Base-by-base conservation (phyloP, 2,888 invertebrate genomes). In the Endotricha flammealis region DNA sequence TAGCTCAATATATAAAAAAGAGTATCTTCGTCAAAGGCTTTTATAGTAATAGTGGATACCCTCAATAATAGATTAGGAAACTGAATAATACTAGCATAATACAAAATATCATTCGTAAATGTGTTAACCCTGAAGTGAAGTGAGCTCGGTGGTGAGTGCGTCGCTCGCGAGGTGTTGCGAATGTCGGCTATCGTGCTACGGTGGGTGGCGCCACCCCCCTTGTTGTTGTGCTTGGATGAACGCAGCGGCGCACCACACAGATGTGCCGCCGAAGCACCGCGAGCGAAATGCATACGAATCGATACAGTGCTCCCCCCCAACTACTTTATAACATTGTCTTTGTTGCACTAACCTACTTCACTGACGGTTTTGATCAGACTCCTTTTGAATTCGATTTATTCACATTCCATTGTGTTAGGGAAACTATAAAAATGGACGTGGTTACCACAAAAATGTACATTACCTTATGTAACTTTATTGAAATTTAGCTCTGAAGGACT, bases 121-220 rank as follows among this genome's bases (percentile, higher is more conserved):
- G 38, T 33, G 32, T 46, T 64, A 75, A 53, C 81, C 80, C 79
- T 81, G 50, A 32, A 41, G 52, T 69, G 69, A 71, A 79, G 76
- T 72, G 73, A 68, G 69, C 29, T 35, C 12, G 23, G 13, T 74
- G 64, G 64, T 65, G 62, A 64, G 68, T 63, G 72, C 74, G 72
- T 72, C 69, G 72, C 68, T 74, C 66, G 75, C 72, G 78, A 83
- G 82, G 83, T 85, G 85, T 85, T 73, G 75, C 71, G 74, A 79
- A 75, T 76, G 82, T 76, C 76, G 75, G 76, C 69, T 78, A 78
- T 74, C 77, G 78, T 66, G 67, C 65, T 68, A 64, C 63, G 49
- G 62, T 48, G 44, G 42, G 39, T 38, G 37, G 44, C 31, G 48
- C 48, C 37, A 50, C 43, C 16, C 25, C 51, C 55, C 53, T 57